A percentile compares a stretch with the other conserved stretches of the same genome.
Evolutionary conservation across 2,113 vertebrate genomes (phyloP).

Genomic region (Phoenicopterus ruber): DNA sequence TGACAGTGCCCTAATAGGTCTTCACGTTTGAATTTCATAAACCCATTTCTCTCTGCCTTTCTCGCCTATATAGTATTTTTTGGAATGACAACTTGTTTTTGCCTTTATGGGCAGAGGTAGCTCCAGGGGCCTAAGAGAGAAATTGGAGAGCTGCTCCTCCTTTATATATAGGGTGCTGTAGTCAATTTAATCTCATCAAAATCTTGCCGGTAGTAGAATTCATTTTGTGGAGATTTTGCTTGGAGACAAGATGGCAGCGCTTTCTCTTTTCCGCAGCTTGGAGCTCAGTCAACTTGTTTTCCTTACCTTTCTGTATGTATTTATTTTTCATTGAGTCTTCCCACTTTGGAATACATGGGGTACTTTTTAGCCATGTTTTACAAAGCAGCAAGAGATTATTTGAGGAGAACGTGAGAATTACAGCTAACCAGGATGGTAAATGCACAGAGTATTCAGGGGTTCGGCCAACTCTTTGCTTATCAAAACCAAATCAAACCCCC

Average conservation of each 20-base stretch:
- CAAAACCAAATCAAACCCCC: background rate
- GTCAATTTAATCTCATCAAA: slow-evolving; percentile 69
- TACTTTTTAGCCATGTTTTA: background rate
- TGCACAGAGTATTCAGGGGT: rapidly evolving
- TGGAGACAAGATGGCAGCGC: slow-evolving; percentile 56
- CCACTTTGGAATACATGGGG: background rate
- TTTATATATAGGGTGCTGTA: slow-evolving; percentile 49
- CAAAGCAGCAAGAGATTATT: background rate
- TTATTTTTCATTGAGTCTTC: slow-evolving; percentile 15
- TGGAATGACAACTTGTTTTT: slow-evolving; percentile 61
- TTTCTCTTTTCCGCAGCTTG: slow-evolving; percentile 38
- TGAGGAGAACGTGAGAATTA: background rate
- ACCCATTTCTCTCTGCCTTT: background rate
- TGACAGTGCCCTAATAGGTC: background rate
- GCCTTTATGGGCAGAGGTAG: slow-evolving; percentile 54
- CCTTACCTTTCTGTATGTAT: background rate
- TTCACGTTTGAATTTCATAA: background rate
- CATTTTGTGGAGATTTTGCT: slow-evolving; percentile 59
- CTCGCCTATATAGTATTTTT: background rate
- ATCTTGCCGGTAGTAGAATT: slow-evolving; percentile 67
- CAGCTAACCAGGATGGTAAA: background rate
- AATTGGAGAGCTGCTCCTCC: slow-evolving; percentile 42
- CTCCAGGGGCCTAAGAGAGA: slow-evolving; percentile 45
- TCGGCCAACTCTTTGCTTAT: background rate
- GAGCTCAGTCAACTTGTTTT: slow-evolving; percentile 15